These are phyloP conservation scores for Erebia aethiops DNA, from an alignment of 2,888 invertebrate species.

Conservation along the genomic window DNA sequence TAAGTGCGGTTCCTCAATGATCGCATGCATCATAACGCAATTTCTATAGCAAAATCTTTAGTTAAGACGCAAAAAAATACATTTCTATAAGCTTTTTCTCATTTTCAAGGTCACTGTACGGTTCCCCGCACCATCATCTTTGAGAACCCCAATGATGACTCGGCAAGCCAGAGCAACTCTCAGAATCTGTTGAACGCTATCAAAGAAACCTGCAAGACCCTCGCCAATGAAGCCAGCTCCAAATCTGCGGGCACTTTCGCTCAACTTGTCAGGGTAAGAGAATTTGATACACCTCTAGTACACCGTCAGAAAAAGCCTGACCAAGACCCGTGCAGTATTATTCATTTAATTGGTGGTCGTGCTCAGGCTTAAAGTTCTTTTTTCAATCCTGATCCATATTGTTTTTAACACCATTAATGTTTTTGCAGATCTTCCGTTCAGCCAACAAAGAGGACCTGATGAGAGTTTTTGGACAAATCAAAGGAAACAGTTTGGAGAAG, in stretches of 20 bases:
- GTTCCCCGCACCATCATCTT: conserved; percentile 86
- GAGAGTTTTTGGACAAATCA: conserved; percentile 86
- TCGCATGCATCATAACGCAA: no score
- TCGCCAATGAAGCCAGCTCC: conserved; percentile 83
- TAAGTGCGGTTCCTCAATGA: no score
- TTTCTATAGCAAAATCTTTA: no score
- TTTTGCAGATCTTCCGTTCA: conserved; percentile 84
- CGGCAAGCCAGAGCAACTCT: conserved; percentile 73
- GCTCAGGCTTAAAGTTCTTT: no score
- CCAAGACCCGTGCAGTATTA: no score
- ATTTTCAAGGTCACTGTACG: conserved; percentile 59
- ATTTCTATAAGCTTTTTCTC: conserved; percentile 16
- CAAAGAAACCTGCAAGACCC: conserved; percentile 84
- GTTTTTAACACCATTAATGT: conserved; percentile 9
- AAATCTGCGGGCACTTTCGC: conserved; percentile 87
- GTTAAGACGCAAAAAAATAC: neutral
- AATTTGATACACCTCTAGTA: neutral
- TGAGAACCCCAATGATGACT: conserved; percentile 85
- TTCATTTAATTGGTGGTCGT: no score
- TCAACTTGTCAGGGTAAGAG: conserved; percentile 83
- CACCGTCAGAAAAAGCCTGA: neutral
- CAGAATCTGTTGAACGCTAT: conserved; percentile 83
- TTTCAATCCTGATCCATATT: neutral
- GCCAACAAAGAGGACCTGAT: conserved; percentile 87
- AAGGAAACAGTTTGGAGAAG: conserved; percentile 83